Base-by-base conservation (phyloP, 2,888 invertebrate species). In the Pedicia rivosa region DNA sequence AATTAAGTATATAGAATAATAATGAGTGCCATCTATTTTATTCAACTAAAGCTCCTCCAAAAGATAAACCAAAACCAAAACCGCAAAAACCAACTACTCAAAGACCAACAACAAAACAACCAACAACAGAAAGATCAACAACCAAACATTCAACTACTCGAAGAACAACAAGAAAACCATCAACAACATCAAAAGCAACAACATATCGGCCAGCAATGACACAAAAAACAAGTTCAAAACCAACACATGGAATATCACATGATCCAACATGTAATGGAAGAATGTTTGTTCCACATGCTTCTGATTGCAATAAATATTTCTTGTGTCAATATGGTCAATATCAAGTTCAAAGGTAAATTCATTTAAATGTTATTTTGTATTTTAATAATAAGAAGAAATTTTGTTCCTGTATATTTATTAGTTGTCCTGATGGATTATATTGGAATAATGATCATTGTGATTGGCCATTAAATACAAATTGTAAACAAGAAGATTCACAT, bases 371-470 rank as follows among this genome's bases (percentile, higher is more conserved):
- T n/a, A 17, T 7, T 13, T 28, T n/a, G 10, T 12, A 16, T 19
- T 26, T 24, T 24, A 19, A n/a, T 12, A 13, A n/a, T 13, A 19
- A 34, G n/a, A 12, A 41, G 2, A 13, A 17, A 16, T 26, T 15
- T 14, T 14, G 5, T 33, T 16, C 28, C 13, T 16, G n/a, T 9
- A 22, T 37, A 5, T 38, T 29, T 38, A 43, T 5, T 6, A 59
- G 66, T 3, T 90, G 88, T 52, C 81, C 87, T 0, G 59, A 64
- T 12, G 78, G 79, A 1, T 63, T 87, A 1, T 69, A 74, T 46
- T 88, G 87, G 83, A 81, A 82, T 53, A 66, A 71, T 55, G 73
- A 78, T 46, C 75, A 77, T 36, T 86, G 86, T 47, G 86, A 84
- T 51, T 79, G 80, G 75, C 82, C 84, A 2, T 71, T 73, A 44